Base-by-base conservation (phyloP, 2,113 vertebrate genomes). In the Lanius collurio region DNA sequence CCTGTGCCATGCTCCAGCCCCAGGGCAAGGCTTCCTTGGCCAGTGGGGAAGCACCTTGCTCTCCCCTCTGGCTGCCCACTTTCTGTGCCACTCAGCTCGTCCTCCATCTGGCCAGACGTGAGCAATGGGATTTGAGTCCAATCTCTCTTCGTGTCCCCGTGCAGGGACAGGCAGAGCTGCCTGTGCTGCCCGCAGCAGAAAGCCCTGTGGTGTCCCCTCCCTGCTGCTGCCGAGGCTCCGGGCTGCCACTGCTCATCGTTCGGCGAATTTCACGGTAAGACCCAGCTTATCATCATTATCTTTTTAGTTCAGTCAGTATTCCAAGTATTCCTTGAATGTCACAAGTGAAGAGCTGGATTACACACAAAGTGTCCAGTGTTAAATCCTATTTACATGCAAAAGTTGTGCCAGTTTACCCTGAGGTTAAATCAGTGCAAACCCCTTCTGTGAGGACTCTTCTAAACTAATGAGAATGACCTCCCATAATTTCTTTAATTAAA, bases 401-500 rank as follows among this genome's bases (percentile, higher is more conserved):
- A 95, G 83, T 95, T 94, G 94, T 94, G 91, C 81, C 91, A 93
- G 93, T 37, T 93, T 96, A 95, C 93, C 95, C 95, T 69, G 84
- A 95, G 93, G 95, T 96, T 95, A 96, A 93, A 93, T 93, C 73
- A 67, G 88, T 71, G 92, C 83, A 94, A 94, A 94, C 86, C 83
- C 93, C 90, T 96, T 95, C 88, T 94, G 90, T 73, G 95, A 95
- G 88, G 86, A 96, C 77, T 94, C 94, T 90, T 94, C 80, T 75
- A 49, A 90, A 93, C 92, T 95, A 94, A 96, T 95, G 95, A 96
- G 83, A 96, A 92, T 96, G 95, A 93, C 95, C 93, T 94, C 88
- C 57, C 33, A 49, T 94, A 92, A 95, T 96, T 96, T 95, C 92
- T 96, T 97, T 96, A 96, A 95, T 97, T 96, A 97, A 96, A 93